Evolutionary conservation across 2,113 vertebrate genomes (phyloP), one percentile per base, ranked within the genome.

Genomic region (Oxygymnocypris stewartii): DNA sequence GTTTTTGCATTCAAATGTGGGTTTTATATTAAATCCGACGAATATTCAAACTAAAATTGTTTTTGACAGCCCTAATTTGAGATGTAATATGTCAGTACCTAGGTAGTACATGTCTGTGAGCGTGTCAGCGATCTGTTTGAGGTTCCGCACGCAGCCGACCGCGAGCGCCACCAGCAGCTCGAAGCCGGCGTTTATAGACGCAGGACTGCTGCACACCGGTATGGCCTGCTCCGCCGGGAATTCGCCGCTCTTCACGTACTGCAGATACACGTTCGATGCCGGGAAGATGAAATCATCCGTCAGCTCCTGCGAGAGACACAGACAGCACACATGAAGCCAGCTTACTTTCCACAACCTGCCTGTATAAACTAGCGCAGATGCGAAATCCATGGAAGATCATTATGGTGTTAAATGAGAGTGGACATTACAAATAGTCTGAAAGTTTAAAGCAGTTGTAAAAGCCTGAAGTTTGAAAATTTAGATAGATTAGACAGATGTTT

Each of bases 211-310:
- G 93, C 98, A 99, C 40, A 99, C 98, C 18, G 98, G 98, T 90
- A 99, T 99, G 91, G 97, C 98, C 95, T 99, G 98, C 91, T 98
- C 98, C 44, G 96, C 96, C 82, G 98, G 98, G 90, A 99, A 95
- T 90, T 99, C 97, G 82, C 97, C 98, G 89, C 96, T 99, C 93
- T 98, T 97, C 96, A 99, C 97, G 92, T 97, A 99, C 47, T 98
- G 98, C 25, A 99, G 95, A 92, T 98, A 99, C 92, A 99, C 98
- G 87, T 99, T 99, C 74, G 98, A 99, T 9, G 98, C 97, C 31
- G 98, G 98, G 93, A 99, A 99, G 92, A 99, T 98, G 96, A 99
- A 99, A 93, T 99, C 98, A 89, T 99, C 98, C 54, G 98, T 99
- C 92, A 99, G 92, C 91, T 99, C 98, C 98, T 99, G 88, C 71